Evolutionary conservation across 2,113 vertebrate genomes (phyloP).

Genomic region (Varanus salvator): DNA sequence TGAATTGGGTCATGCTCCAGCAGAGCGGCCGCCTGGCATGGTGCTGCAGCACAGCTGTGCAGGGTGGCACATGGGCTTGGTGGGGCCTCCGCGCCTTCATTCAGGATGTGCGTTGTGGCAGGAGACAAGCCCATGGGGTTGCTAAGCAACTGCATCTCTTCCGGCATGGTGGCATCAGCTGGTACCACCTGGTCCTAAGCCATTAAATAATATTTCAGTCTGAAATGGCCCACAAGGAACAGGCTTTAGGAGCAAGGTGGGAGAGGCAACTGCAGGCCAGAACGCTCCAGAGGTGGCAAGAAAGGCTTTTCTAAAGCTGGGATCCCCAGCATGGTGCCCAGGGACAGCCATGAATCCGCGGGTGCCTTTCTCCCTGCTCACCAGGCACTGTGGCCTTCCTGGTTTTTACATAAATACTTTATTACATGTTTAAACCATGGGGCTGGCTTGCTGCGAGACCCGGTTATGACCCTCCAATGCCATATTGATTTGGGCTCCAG

Average conservation of each 20-base stretch:
- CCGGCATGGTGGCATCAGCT: not conserved
- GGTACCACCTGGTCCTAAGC: not conserved
- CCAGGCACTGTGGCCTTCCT: too few relatives aligned
- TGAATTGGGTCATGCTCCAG: too few relatives aligned
- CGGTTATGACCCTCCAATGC: too few relatives aligned
- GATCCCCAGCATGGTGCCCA: too few relatives aligned
- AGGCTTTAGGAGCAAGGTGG: not conserved
- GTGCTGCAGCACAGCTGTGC: not conserved
- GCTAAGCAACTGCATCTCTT: not conserved
- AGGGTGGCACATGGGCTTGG: not conserved
- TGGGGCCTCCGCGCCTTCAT: not conserved
- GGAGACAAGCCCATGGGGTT: not conserved
- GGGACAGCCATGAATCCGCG: too few relatives aligned
- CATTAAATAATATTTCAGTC: not conserved
- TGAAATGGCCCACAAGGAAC: not conserved
- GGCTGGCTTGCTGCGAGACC: too few relatives aligned
- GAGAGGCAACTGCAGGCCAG: not conserved
- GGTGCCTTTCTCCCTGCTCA: too few relatives aligned
- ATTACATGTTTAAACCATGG: too few relatives aligned
- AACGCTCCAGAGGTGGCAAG: not conserved
- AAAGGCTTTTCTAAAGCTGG: too few relatives aligned
- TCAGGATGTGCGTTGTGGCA: not conserved
- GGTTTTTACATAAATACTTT: too few relatives aligned
- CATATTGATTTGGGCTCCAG: too few relatives aligned
- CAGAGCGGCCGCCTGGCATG: not conserved